Percentiles rank a stretch among this genome's conserved stretches.
These are phyloP conservation scores for Aphidius gifuensis DNA, from an alignment of 1,140 invertebrate species.

Conservation along the genomic window DNA sequence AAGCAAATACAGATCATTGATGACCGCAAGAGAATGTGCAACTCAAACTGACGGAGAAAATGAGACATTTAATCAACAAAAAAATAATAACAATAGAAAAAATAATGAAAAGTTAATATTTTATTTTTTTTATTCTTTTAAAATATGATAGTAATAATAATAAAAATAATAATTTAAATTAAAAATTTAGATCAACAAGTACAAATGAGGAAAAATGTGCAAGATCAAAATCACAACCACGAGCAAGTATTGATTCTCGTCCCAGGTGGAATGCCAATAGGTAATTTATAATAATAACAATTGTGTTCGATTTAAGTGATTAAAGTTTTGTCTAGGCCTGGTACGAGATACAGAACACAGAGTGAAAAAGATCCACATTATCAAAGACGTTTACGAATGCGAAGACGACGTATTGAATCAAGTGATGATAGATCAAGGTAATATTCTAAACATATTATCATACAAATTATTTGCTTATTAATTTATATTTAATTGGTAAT, in stretches of 20 bases:
- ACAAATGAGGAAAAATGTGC: constrained; percentile 34
- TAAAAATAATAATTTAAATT: neutral
- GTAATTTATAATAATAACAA: constrained; percentile 29
- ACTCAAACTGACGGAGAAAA: constrained; percentile 65
- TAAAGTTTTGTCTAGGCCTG: constrained; percentile 53
- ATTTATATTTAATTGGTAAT: neutral
- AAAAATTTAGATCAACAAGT: constrained; percentile 32
- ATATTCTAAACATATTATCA: neutral
- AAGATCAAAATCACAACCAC: constrained; percentile 36
- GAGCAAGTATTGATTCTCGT: constrained; percentile 37
- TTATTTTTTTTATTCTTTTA: constrained; percentile 8
- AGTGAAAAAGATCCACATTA: constrained; percentile 75
- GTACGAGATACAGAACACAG: constrained; percentile 71
- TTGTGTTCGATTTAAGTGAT: constrained; percentile 30
- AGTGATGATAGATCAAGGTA: constrained; percentile 50
- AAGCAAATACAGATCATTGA: constrained; percentile 56
- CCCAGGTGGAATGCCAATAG: constrained; percentile 50
- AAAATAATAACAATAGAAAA: constrained; percentile 37
- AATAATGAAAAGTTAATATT: constrained; percentile 43
- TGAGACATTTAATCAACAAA: constrained; percentile 35
- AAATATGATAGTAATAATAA: too few relatives aligned
- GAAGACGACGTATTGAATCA: constrained; percentile 44
- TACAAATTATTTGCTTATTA: neutral
- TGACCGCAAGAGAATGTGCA: constrained; percentile 58
- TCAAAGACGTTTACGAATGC: constrained; percentile 62